Conservation (phyloP, 2,888 invertebrate species). For the Cryptocheilus praepositus region DNA sequence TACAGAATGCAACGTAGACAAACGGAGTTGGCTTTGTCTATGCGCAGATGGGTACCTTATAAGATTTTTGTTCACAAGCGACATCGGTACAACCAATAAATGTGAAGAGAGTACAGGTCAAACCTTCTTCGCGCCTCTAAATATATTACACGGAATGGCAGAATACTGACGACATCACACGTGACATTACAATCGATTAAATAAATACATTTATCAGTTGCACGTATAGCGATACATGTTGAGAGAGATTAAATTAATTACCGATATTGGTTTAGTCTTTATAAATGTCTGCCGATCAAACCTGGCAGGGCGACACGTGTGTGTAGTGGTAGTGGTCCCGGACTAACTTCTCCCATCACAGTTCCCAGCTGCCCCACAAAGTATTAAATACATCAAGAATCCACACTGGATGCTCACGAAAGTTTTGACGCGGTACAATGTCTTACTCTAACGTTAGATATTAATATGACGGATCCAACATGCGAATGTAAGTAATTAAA, state of each 20-base stretch:
- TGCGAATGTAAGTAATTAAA: too few relatives aligned
- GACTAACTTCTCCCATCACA: constrained; percentile 69
- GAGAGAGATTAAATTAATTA: constrained; percentile 39
- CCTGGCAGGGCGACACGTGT: constrained; percentile 80
- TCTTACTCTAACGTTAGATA: constrained; percentile 13
- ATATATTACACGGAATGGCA: too few relatives aligned
- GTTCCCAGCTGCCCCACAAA: constrained; percentile 71
- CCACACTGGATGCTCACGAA: constrained; percentile 43
- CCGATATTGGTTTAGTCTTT: constrained; percentile 43
- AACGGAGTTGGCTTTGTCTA: neutral
- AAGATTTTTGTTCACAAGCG: neutral
- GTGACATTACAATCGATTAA: neutral
- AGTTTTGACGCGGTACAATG: constrained; percentile 37
- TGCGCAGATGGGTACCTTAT: too few relatives aligned
- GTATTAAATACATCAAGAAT: constrained; percentile 66
- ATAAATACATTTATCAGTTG: constrained; percentile 50
- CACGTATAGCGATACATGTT: constrained; percentile 37
- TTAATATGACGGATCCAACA: constrained; percentile 15
- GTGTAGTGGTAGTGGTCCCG: constrained; percentile 78
- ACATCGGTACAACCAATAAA: constrained; percentile 40
- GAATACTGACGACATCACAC: too few relatives aligned
- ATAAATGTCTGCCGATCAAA: constrained; percentile 79
- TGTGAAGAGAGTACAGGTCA: constrained; percentile 14
- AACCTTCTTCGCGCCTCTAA: too few relatives aligned
- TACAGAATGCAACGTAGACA: constrained; percentile 20